Percentiles rank a stretch among this genome's conserved stretches.
phyloP scores from a whole-genome alignment of 2,113 vertebrate genomes.

The Amblyornis subalaris region DNA sequence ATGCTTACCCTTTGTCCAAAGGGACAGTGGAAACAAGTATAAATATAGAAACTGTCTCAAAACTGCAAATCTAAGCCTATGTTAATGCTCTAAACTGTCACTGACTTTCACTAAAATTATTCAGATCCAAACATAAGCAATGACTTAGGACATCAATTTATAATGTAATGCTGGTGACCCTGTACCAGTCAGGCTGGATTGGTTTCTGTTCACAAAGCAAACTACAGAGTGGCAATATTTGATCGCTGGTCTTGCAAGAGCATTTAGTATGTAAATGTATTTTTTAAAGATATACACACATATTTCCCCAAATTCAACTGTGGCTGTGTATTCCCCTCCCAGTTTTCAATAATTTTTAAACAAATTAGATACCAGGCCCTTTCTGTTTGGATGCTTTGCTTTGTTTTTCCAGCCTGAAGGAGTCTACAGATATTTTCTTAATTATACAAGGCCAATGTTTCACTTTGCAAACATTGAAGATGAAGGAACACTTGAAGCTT shows the following conservation, averaged over 20 bases:
- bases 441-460: slow-evolving; percentile 59
- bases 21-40: slow-evolving; percentile 57
- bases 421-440: slow-evolving; percentile 52
- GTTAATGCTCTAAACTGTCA: slow-evolving; percentile 64
- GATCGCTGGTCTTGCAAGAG: slow-evolving; percentile 44
- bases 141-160: slow-evolving; percentile 47
- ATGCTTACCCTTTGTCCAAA: slow-evolving; percentile 31
- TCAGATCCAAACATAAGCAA: slow-evolving; percentile 57
- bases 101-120: slow-evolving; percentile 51
- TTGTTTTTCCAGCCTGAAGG: slow-evolving; percentile 55
- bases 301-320: slow-evolving; percentile 18
- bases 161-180: slow-evolving; percentile 62
- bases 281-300: background rate
- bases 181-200: slow-evolving; percentile 52
- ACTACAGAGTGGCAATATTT: background rate
- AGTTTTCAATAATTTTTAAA: slow-evolving; percentile 31
- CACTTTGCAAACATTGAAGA: slow-evolving; percentile 61
- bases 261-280: background rate
- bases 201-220: slow-evolving; percentile 31
- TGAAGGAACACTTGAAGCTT: slow-evolving; percentile 69
- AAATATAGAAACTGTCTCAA: slow-evolving; percentile 65
- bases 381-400: slow-evolving; percentile 31
- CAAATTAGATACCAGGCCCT: slow-evolving; percentile 55
- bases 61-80: slow-evolving; percentile 61
- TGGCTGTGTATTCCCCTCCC: background rate